Conservation (phyloP, 2,888 invertebrate species). For the Linyphia triangularis region DNA sequence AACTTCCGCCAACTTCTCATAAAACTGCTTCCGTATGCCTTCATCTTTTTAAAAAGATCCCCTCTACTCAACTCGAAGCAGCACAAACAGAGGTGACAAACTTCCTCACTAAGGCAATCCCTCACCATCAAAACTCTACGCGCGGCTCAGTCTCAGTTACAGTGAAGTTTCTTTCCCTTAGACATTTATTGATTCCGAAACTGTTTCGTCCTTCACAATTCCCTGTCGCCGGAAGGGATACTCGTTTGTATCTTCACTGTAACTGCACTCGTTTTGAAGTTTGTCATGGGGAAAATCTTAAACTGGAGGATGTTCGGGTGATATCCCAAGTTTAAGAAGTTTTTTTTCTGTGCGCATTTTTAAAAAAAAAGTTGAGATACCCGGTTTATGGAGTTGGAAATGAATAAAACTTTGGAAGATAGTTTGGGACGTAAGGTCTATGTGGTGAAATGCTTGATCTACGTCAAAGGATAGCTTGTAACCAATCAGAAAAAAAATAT, state of each 20-base stretch:
- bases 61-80: not conserved
- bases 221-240: not conserved
- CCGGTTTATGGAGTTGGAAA: not conserved
- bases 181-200: constrained; percentile 3
- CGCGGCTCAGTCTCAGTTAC: not conserved
- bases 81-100: not conserved
- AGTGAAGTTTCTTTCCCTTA: not conserved
- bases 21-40: not conserved
- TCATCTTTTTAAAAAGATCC: not conserved
- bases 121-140: no score
- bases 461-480: no score
- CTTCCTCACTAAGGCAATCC: not conserved
- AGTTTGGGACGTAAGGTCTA: no score
- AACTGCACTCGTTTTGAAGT: not conserved
- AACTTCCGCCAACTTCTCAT: not conserved
- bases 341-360: not conserved
- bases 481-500: no score
- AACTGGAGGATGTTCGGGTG: not conserved
- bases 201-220: not conserved
- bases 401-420: no score
- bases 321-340: not conserved
- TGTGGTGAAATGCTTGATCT: no score
- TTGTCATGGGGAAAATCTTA: not conserved
- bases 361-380: not conserved
- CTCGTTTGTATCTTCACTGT: not conserved